phyloP scores from a whole-genome alignment of 2,888 invertebrate genomes.

The Eledona agricola region DNA sequence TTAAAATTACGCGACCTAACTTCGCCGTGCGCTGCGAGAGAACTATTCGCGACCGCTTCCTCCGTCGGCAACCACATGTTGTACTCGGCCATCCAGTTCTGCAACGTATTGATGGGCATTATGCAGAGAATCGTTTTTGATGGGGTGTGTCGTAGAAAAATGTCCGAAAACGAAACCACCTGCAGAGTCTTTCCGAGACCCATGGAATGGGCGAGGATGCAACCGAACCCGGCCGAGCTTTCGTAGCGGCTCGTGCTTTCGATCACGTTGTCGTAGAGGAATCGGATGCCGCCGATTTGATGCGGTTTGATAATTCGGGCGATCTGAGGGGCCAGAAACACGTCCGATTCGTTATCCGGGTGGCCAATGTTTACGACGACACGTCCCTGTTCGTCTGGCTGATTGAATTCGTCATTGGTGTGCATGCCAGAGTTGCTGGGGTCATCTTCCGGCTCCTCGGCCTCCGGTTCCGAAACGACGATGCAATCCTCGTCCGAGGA shows the following conservation, averaged over 20 bases:
- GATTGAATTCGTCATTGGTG: slow-evolving; percentile 90
- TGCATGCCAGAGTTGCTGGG: slow-evolving; percentile 91
- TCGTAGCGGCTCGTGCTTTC: slow-evolving; percentile 91
- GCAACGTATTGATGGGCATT: slow-evolving; percentile 98
- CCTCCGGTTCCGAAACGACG: slow-evolving; percentile 84
- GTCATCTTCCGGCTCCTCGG: slow-evolving; percentile 82
- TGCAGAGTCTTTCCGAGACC: slow-evolving; percentile 97
- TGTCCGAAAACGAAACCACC: slow-evolving; percentile 95
- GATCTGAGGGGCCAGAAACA: slow-evolving; percentile 91
- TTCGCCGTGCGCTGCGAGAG: slow-evolving; percentile 70
- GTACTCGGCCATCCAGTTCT: slow-evolving; percentile 98
- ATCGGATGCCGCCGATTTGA: slow-evolving; percentile 80
- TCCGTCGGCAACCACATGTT: slow-evolving; percentile 95
- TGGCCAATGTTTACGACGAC: slow-evolving; percentile 95
- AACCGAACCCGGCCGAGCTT: slow-evolving; percentile 89
- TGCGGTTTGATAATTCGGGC: slow-evolving; percentile 93
- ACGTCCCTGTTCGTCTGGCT: slow-evolving; percentile 89
- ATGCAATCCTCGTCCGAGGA: slow-evolving; percentile 86
- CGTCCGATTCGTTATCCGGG: slow-evolving; percentile 87
- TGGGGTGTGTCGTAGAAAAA: slow-evolving; percentile 89
- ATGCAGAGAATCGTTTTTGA: slow-evolving; percentile 93
- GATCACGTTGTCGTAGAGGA: slow-evolving; percentile 96
- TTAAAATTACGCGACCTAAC: slow-evolving; percentile 83
- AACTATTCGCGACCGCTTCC: slow-evolving; percentile 61
- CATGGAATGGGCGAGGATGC: slow-evolving; percentile 99